These are phyloP conservation scores for Leiothrix lutea DNA, from an alignment of 2,113 vertebrate genomes.

Conservation along the genomic window DNA sequence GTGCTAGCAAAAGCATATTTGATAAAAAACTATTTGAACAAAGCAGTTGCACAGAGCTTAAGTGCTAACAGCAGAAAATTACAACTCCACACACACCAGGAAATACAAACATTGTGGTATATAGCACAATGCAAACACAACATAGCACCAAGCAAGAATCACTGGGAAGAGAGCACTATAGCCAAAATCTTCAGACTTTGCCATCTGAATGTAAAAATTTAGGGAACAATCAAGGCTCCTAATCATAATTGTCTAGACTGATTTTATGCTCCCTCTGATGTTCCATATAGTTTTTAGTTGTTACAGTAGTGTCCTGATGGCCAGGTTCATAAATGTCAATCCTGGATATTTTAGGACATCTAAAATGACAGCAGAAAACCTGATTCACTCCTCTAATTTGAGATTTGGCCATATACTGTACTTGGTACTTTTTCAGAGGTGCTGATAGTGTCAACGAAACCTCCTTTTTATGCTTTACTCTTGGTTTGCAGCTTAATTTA, in stretches of 20 bases:
- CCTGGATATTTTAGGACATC: neutral
- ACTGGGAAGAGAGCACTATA: neutral
- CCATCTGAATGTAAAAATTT: neutral
- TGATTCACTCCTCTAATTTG: neutral
- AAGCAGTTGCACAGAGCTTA: neutral
- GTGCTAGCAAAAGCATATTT: neutral
- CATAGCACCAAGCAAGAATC: neutral
- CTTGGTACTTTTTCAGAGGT: neutral
- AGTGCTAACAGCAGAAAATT: neutral
- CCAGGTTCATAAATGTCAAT: neutral
- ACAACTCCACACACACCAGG: neutral
- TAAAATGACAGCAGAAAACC: neutral
- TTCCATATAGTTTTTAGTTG: neutral
- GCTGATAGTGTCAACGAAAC: neutral
- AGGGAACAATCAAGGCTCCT: neutral
- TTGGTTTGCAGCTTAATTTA: neutral
- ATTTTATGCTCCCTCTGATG: neutral
- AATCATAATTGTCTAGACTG: too few species aligned
- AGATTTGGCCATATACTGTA: neutral
- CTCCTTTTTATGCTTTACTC: neutral
- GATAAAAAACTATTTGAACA: neutral
- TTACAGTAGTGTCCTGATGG: neutral
- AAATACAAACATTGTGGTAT: neutral
- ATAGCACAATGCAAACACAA: too few species aligned
- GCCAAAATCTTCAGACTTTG: neutral